Evolutionary conservation across 2,888 invertebrate species (phyloP).

Genomic region (Ectemnius cavifrons): DNA sequence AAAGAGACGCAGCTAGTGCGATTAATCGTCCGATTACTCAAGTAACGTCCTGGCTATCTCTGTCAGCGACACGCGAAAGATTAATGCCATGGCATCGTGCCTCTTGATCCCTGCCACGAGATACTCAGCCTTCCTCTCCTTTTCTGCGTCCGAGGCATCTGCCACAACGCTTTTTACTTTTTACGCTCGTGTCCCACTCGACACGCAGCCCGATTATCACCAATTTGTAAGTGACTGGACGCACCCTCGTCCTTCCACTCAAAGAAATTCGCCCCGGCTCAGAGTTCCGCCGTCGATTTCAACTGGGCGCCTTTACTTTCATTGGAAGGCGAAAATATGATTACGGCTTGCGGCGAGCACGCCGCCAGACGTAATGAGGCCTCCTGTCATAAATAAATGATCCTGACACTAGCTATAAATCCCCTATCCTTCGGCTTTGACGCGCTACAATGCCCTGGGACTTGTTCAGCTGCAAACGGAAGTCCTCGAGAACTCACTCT

Average conservation of each 20-base stretch:
- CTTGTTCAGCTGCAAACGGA: too few relatives aligned
- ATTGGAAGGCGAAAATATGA: too few relatives aligned
- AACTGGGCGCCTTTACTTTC: too few relatives aligned
- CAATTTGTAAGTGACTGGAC: conserved; percentile 5
- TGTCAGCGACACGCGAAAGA: conserved; percentile 29
- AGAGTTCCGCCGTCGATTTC: neutral
- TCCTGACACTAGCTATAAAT: too few relatives aligned
- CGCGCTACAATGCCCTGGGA: too few relatives aligned
- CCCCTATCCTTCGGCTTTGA: neutral
- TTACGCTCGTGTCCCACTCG: neutral
- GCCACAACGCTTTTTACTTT: neutral
- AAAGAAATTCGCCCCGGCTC: neutral
- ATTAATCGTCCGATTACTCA: conserved; percentile 42
- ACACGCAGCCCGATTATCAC: neutral
- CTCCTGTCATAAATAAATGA: too few relatives aligned
- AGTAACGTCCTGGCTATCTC: conserved; percentile 15
- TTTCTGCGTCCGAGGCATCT: neutral
- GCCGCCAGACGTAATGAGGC: too few relatives aligned
- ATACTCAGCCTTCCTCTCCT: conserved; percentile 14
- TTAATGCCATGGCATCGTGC: conserved; percentile 29
- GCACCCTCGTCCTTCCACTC: too few relatives aligned
- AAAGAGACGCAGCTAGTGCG: conserved; percentile 19
- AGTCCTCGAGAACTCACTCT: too few relatives aligned
- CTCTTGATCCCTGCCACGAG: conserved; percentile 16
- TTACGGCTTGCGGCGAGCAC: too few relatives aligned